Base-by-base conservation (phyloP, 2,113 vertebrate species). In the Holacanthus passer region DNA sequence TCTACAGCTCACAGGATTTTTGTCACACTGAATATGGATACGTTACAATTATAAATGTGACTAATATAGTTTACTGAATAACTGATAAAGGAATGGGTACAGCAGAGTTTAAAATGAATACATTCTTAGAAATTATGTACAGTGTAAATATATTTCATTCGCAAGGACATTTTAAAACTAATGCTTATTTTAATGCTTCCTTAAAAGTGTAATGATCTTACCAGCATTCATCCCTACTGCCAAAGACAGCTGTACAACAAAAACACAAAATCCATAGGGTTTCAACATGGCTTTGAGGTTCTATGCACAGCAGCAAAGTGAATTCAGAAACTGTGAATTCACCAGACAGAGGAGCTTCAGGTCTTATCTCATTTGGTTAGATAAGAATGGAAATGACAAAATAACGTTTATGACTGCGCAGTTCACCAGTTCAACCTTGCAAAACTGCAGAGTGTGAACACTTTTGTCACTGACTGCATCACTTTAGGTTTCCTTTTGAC, bases 341-440 rank as follows among this genome's bases (percentile, higher is more conserved):
- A 77, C 7, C 53, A 50, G 77, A 3, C 14, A 58, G 68, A 82
- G 19, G 16, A 70, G 65, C n/a, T 4, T 35, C 58, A 45, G 5
- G 10, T 64, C 47, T n/a, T 80, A 80, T 87, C 78, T 79, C 43
- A 89, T 91, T 88, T 91, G 76, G 27, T 79, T 88, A 91, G 89
- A 92, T 91, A 90, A 39, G 8, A 50, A 84, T 84, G 86, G 1
- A 89, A 88, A 87, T 88, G 70, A 75, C 14, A n/a, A 60, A 48
- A 13, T 31, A 10, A 35, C 19, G 17, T 47, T 24, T 2, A 37
- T 45, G 37, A 20, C 35, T 19, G 2, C 24, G 19, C 58, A 43
- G 43, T 60, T 73, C 1, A 69, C 27, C n/a, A 52, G 73, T 60
- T 73, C 64, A 14, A 70, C 14, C 45, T 67, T 73, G 31, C 10